Base-by-base conservation (phyloP, 2,113 vertebrate genomes). In the Nematolebias whitei region DNA sequence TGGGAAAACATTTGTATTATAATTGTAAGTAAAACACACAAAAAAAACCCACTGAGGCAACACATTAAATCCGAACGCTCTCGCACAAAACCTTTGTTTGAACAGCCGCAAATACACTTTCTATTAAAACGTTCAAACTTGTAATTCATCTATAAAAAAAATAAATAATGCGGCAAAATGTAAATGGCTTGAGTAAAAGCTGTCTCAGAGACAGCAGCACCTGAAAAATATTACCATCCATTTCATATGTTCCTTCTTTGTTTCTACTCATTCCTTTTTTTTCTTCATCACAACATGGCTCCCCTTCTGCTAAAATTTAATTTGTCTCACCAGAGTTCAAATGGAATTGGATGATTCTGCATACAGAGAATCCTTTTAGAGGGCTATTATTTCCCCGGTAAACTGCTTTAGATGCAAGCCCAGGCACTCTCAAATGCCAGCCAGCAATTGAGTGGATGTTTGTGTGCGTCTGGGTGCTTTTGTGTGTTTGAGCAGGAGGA, bases 351-450 rank as follows among this genome's bases (percentile, higher is more conserved):
- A 82, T 63, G 78, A 87, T 82, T 82, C 71, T 82, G 84, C 84
- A 85, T 82, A 85, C 82, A 88, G 81, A 87, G 82, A 85, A 86
- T 83, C 83, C 85, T 87, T 88, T 89, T 82, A 90, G 78, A 83
- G 67, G 71, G 29, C 84, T 86, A 88, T 89, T 90, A 92, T 89
- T 90, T 87, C 75, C 71, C 60, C 70, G 61, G 80, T 87, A 88
- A 86, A 89, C 84, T 84, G 85, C 81, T 90, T 92, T 88, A 89
- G 84, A 91, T 89, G 86, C 85, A 86, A 85, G 80, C 68, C 74
- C 80, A 83, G 80, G 71, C 74, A 69, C 77, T 73, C 78, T 68
- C 60, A 83, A 88, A 90, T 87, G 85, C 86, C 82, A 89, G 87
- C 84, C 76, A 88, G 87, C 78, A 65, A 84, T 62, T 86, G 82